Percentiles rank a stretch among this genome's conserved stretches.
phyloP scores from a whole-genome alignment of 2,797 vertebrate genomes.

The Pyrrhura leucotis region DNA sequence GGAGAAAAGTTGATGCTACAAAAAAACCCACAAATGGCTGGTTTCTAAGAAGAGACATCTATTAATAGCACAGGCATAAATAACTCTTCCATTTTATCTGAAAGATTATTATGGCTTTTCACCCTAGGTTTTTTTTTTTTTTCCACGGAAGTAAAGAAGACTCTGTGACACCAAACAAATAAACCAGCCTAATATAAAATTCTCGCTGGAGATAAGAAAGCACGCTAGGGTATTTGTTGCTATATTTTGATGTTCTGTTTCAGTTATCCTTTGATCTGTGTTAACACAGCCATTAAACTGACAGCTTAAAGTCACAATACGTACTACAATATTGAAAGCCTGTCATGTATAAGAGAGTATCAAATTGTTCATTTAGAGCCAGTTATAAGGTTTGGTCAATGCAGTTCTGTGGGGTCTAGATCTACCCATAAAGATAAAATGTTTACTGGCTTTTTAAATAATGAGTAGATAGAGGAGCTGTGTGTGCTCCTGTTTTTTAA shows the following conservation, averaged over 20 bases:
- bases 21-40: neutral
- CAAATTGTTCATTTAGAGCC: neutral
- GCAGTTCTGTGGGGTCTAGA: neutral
- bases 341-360: neutral
- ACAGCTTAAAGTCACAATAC: neutral
- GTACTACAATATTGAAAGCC: neutral
- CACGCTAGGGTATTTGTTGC: conserved; percentile 15
- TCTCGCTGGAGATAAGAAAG: conserved; percentile 17
- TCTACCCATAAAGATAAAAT: neutral
- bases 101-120: conserved; percentile 39
- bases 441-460: neutral
- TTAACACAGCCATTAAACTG: conserved; percentile 9
- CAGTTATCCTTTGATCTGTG: conserved; percentile 25
- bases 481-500: neutral
- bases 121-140: neutral
- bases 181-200: conserved; percentile 26
- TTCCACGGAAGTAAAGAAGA: conserved; percentile 7
- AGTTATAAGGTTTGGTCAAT: neutral
- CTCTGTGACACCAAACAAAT: conserved; percentile 16
- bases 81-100: conserved; percentile 46
- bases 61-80: conserved; percentile 54
- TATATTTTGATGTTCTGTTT: conserved; percentile 35
- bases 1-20: neutral
- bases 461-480: neutral
- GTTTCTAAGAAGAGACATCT: conserved; percentile 56